phyloP scores from a whole-genome alignment of 1,140 invertebrate genomes.

The Paralvinella palmiformis region DNA sequence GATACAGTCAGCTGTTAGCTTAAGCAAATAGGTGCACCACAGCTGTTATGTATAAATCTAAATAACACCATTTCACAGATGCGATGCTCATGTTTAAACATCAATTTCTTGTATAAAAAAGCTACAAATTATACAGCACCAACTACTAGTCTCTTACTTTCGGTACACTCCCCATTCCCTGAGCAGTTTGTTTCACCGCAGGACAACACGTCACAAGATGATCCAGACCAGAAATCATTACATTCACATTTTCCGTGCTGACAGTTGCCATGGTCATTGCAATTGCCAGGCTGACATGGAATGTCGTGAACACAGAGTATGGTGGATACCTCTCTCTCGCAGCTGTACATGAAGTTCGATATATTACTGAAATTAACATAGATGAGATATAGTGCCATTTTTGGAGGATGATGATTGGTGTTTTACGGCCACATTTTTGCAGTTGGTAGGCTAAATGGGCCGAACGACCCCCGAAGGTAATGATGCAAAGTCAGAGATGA shows the following conservation, averaged over 20 bases:
- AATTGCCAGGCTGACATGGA: constrained; percentile 34
- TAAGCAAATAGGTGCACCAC: too few species aligned
- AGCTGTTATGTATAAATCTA: background rate
- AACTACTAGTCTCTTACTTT: constrained; percentile 23
- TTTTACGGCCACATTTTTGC: too few species aligned
- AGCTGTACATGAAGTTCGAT: constrained; percentile 31
- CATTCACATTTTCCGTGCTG: constrained; percentile 38
- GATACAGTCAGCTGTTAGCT: background rate
- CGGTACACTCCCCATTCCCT: constrained; percentile 36
- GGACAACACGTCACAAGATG: constrained; percentile 34
- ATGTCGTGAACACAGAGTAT: constrained; percentile 47
- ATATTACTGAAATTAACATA: constrained; percentile 22
- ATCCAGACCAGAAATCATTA: constrained; percentile 36
- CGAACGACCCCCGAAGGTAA: too few species aligned
- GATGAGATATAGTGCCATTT: background rate
- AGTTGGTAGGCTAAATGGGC: too few species aligned
- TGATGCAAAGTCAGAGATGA: too few species aligned
- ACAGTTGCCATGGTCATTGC: constrained; percentile 40
- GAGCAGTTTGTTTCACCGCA: constrained; percentile 36
- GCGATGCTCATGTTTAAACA: background rate
- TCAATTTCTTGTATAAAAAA: background rate
- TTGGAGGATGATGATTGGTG: too few species aligned
- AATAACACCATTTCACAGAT: background rate
- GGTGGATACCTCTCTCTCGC: constrained; percentile 45
- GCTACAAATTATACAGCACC: background rate